Evolutionary conservation across 35 echinoderm and acorn worm genomes (phyloP).

Genomic region (Diadema setosum): DNA sequence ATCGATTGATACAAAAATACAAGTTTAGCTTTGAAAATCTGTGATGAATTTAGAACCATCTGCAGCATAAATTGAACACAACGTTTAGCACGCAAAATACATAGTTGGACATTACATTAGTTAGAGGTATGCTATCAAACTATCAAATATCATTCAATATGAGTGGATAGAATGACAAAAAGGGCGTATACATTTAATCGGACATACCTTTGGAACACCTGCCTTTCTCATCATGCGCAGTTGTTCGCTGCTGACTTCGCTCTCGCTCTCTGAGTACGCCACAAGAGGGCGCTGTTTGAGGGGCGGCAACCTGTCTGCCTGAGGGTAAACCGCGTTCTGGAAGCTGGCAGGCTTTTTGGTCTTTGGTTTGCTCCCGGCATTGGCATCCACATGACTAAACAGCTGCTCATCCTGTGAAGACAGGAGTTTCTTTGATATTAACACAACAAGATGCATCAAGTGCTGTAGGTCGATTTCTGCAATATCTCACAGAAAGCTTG

Average conservation of each 20-base stretch:
- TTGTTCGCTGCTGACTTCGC: neutral
- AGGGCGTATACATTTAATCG: neutral
- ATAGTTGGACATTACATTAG: neutral
- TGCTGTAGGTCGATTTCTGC: too few relatives aligned
- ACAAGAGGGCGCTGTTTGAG: neutral
- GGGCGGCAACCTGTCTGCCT: neutral
- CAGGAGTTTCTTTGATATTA: too few relatives aligned
- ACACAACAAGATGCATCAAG: too few relatives aligned
- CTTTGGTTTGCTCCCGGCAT: neutral
- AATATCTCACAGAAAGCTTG: too few relatives aligned
- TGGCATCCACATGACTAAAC: neutral
- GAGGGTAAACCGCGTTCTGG: neutral
- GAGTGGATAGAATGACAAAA: neutral
- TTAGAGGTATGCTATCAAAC: neutral
- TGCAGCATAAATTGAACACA: neutral
- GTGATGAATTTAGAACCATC: neutral
- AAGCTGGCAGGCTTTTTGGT: neutral
- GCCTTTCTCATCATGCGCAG: neutral
- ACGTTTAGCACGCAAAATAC: neutral
- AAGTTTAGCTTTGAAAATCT: too few relatives aligned
- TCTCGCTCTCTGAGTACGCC: neutral
- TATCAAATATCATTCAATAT: neutral
- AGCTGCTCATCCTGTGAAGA: slow-evolving; percentile 3
- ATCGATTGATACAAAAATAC: too few relatives aligned
- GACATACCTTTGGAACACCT: neutral